phyloP scores from a whole-genome alignment of 2,797 vertebrate genomes.

The Amblyopsis hoosieri region DNA sequence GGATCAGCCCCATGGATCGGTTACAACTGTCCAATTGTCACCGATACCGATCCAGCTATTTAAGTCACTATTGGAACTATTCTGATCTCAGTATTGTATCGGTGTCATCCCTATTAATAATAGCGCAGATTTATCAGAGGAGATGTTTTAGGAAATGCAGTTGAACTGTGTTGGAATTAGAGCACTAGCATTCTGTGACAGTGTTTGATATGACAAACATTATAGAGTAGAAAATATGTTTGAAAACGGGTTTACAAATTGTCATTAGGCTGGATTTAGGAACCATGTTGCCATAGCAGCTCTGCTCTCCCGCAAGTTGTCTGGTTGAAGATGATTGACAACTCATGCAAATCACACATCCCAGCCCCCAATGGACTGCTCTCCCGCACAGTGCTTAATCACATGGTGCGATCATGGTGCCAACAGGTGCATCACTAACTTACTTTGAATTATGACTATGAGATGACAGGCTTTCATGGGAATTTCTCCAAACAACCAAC shows the following conservation, averaged over 20 bases:
- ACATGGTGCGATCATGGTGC: slow-evolving; percentile 51
- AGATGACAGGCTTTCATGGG: slow-evolving; percentile 60
- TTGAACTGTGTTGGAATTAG: slow-evolving; percentile 44
- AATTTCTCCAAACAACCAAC: slow-evolving; percentile 62
- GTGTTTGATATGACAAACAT: slow-evolving; percentile 39
- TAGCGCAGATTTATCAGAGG: slow-evolving; percentile 11
- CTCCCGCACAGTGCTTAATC: slow-evolving; percentile 58
- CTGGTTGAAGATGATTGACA: slow-evolving; percentile 66
- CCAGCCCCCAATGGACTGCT: slow-evolving; percentile 45
- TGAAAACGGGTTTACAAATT: not conserved
- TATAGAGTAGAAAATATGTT: slow-evolving; percentile 21
- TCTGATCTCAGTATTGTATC: too few relatives aligned
- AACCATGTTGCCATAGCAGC: slow-evolving; percentile 46
- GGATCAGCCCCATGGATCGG: too few relatives aligned
- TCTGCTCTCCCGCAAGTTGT: slow-evolving; percentile 44
- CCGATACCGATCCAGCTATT: too few relatives aligned
- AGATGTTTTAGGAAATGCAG: slow-evolving; percentile 50
- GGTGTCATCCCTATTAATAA: too few relatives aligned
- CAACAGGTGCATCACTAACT: slow-evolving; percentile 64
- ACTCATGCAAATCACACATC: slow-evolving; percentile 65
- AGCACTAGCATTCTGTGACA: slow-evolving; percentile 19
- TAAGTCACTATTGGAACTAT: too few relatives aligned
- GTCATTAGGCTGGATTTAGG: slow-evolving; percentile 18
- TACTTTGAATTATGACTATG: slow-evolving; percentile 54
- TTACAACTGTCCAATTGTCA: too few relatives aligned